Evolutionary conservation across 2,888 invertebrate species (phyloP).

Genomic region (Cerastis leucographa): DNA sequence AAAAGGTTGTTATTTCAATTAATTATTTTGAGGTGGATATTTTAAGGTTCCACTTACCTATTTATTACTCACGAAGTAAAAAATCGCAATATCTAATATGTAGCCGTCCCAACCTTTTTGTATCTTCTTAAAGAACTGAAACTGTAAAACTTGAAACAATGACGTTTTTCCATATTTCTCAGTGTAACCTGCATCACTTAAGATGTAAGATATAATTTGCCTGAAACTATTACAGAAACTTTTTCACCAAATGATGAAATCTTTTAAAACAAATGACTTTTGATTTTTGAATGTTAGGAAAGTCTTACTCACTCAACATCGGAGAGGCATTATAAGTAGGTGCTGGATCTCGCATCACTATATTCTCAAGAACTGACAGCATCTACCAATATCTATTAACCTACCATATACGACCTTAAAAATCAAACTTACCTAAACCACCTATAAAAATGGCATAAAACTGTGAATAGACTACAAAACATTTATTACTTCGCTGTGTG

Average conservation of each 20-base stretch:
- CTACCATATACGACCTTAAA: conserved; percentile 59
- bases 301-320: too few relatives aligned
- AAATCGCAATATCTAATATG: not conserved
- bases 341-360: not conserved
- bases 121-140: not conserved
- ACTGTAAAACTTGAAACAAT: not conserved
- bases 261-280: not conserved
- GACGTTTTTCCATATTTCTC: not conserved
- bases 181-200: not conserved
- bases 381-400: conserved; percentile 49
- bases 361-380: not conserved
- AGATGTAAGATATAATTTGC: not conserved
- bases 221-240: not conserved
- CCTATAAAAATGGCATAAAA: conserved; percentile 75
- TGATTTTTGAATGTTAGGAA: not conserved
- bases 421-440: conserved; percentile 68
- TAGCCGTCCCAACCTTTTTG: not conserved
- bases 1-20: not conserved
- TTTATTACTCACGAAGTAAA: not conserved
- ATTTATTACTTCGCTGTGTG: conserved; percentile 79
- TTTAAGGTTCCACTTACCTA: not conserved
- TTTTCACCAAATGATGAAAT: not conserved
- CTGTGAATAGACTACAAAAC: conserved; percentile 78
- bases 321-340: not conserved
- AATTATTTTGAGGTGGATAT: not conserved